Conservation (phyloP, 2,888 invertebrate genomes). For the Rapana venosa region DNA sequence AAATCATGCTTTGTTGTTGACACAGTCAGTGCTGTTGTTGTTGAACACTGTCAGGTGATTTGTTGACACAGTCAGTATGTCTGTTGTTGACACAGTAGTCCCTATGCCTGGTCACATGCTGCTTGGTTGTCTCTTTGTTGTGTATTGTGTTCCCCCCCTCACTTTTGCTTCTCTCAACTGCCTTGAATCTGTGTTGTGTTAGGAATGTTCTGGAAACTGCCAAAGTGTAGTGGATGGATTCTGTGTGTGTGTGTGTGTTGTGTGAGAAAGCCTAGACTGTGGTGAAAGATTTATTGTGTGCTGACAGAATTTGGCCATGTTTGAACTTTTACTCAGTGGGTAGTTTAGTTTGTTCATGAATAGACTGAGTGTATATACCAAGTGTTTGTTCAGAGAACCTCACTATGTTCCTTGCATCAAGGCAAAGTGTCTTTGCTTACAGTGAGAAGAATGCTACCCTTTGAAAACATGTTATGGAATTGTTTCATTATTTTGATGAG, state of each 20-base stretch:
- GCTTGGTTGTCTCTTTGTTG: not conserved
- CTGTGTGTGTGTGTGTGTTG: not conserved
- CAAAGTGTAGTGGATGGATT: too few relatives aligned
- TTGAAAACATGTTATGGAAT: too few relatives aligned
- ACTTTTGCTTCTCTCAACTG: not conserved
- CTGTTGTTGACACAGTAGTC: too few relatives aligned
- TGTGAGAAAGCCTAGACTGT: not conserved
- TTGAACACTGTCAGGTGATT: too few relatives aligned
- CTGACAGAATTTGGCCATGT: not conserved
- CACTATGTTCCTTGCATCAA: constrained; percentile 22
- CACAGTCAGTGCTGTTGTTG: too few relatives aligned
- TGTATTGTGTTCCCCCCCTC: not conserved
- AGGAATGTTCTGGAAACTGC: not conserved
- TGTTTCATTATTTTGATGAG: too few relatives aligned
- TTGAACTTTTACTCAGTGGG: not conserved
- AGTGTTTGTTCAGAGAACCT: constrained; percentile 18
- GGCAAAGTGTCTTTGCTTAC: not conserved
- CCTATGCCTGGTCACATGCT: not conserved
- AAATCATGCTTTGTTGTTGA: too few relatives aligned
- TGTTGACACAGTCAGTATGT: too few relatives aligned
- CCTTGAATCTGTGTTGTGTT: too few relatives aligned
- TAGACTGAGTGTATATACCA: not conserved
- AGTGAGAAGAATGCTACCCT: not conserved
- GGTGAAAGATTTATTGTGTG: not conserved
- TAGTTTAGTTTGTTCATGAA: constrained; percentile 13